Evolutionary conservation across 2,113 vertebrate genomes (phyloP).

Genomic region (Neotoma lepida): DNA sequence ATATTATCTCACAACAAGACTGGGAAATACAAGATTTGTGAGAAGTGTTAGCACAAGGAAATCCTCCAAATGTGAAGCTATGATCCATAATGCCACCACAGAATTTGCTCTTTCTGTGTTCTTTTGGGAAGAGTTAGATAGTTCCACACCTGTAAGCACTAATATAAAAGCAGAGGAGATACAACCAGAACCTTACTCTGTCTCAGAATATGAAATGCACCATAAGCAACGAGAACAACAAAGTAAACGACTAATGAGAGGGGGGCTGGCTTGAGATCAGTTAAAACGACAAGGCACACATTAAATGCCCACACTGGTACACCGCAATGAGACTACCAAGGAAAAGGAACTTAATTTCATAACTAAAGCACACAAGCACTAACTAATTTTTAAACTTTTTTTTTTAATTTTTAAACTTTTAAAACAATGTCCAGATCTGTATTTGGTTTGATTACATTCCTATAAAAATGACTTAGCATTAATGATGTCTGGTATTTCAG

Average conservation of each 20-base stretch:
- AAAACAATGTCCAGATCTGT: neutral
- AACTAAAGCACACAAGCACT: neutral
- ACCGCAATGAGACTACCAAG: slow-evolving; percentile 2
- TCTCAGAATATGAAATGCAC: slow-evolving; percentile 8
- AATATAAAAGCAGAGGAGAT: too few relatives aligned
- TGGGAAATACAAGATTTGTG: neutral
- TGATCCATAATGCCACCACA: neutral
- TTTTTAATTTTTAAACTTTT: slow-evolving; percentile 23
- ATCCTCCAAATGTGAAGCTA: neutral
- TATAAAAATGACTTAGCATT: slow-evolving; percentile 13
- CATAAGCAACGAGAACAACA: neutral
- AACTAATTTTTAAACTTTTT: slow-evolving; percentile 23
- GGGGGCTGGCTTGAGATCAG: neutral
- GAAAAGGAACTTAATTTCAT: neutral
- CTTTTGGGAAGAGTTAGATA: neutral
- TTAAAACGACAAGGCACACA: neutral
- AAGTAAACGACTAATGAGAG: neutral
- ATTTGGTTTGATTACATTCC: neutral
- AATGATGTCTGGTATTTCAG: neutral
- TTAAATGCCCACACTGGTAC: neutral
- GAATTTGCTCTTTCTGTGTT: neutral
- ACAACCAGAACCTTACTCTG: neutral
- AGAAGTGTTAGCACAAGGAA: neutral
- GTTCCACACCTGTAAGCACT: neutral
- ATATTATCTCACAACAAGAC: neutral